These are phyloP conservation scores for Monochamus saltuarius DNA, from an alignment of 1,140 invertebrate species.

Conservation along the genomic window DNA sequence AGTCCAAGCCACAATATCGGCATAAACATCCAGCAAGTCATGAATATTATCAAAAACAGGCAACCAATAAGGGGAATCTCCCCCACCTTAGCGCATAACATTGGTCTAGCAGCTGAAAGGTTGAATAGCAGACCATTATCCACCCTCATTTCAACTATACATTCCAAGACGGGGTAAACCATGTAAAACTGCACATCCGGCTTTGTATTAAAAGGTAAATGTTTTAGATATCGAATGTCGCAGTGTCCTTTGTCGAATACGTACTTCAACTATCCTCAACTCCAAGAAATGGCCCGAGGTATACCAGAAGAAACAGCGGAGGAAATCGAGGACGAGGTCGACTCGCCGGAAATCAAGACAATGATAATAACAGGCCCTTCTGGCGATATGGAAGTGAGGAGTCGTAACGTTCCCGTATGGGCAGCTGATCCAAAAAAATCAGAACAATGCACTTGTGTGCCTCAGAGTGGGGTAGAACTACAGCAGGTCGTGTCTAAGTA, in stretches of 20 bases:
- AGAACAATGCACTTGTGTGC: conserved; percentile 43
- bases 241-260: conserved; percentile 42
- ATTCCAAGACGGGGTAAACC: conserved; percentile 35
- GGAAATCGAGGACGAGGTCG: conserved; percentile 31
- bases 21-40: conserved; percentile 59
- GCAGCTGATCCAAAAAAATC: conserved; percentile 28
- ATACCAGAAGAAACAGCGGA: conserved; percentile 42
- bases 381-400: conserved; percentile 39
- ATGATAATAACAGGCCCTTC: conserved; percentile 38
- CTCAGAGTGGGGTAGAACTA: conserved; percentile 32
- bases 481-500: conserved; percentile 42
- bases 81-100: conserved; percentile 49
- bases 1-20: conserved; percentile 59
- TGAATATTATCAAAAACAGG: conserved; percentile 56
- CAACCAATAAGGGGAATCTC: conserved; percentile 48
- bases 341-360: conserved; percentile 21
- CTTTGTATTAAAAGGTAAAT: too few species aligned
- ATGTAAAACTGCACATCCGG: neutral
- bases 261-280: conserved; percentile 42
- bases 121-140: conserved; percentile 40
- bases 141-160: conserved; percentile 41
- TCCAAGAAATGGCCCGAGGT: conserved; percentile 45
- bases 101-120: conserved; percentile 46
- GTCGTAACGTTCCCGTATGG: conserved; percentile 35
- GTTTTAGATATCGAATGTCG: conserved; percentile 25